A percentile compares a stretch with the other conserved stretches of the same genome.
These are phyloP conservation scores for Micronycteris hirsuta DNA, from an alignment of 2,113 vertebrate genomes.

Conservation along the genomic window DNA sequence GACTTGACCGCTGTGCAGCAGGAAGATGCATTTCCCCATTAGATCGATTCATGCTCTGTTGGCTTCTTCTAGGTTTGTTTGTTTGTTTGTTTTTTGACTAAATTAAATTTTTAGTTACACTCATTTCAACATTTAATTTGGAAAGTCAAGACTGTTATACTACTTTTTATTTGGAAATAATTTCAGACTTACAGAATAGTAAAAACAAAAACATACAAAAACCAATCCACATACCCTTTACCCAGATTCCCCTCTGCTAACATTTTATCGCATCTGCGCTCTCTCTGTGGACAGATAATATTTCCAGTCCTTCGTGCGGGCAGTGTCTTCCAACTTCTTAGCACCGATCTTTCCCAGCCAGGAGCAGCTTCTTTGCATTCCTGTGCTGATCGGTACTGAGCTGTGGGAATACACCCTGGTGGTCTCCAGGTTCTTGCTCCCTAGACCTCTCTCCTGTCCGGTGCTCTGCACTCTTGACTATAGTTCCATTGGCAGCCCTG, in stretches of 20 bases:
- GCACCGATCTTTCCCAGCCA: not conserved
- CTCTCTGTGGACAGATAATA: not conserved
- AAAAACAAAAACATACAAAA: not conserved
- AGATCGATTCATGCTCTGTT: not conserved
- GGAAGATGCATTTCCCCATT: not conserved
- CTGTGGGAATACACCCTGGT: not conserved
- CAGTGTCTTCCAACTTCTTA: not conserved
- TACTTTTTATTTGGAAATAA: not conserved
- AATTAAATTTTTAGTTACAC: not conserved
- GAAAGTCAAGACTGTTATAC: not conserved
- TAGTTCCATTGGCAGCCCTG: not conserved
- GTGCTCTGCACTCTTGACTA: not conserved
- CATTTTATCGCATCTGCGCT: not conserved
- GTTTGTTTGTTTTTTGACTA: not conserved
- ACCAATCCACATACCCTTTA: not conserved
- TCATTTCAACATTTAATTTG: not conserved
- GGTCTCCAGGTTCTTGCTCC: not conserved
- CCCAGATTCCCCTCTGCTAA: not conserved
- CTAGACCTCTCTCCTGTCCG: not conserved
- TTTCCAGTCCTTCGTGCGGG: not conserved
- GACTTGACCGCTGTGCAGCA: not conserved
- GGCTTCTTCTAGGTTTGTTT: not conserved
- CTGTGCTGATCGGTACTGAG: not conserved
- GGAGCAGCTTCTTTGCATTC: not conserved
- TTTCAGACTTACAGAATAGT: not conserved